Conservation (phyloP, 2,113 vertebrate species). For the Promerops cafer region DNA sequence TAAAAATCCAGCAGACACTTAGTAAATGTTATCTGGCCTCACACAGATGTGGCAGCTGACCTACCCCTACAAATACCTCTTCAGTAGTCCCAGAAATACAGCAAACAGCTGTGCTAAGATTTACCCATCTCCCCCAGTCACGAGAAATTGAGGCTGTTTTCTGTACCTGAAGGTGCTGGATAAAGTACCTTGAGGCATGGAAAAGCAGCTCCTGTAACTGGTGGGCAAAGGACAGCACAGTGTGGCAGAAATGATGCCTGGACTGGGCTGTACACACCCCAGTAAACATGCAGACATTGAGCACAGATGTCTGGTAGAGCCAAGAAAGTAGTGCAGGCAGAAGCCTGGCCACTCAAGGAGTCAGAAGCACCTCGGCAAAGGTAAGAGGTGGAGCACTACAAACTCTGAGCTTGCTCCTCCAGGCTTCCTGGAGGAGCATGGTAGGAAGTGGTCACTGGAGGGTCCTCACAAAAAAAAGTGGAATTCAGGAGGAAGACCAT, state of each 20-base stretch:
- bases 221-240: not conserved
- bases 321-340: not conserved
- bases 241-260: not conserved
- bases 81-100: not conserved
- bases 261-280: fast-evolving
- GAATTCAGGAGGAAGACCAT: not conserved
- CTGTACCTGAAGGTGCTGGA: not conserved
- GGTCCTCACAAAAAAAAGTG: not conserved
- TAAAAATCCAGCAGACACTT: not conserved
- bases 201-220: not conserved
- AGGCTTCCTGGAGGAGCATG: not conserved
- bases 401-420: not conserved
- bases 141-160: not conserved
- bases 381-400: not conserved
- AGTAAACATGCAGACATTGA: not conserved
- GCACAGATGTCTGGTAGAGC: not conserved
- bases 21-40: not conserved
- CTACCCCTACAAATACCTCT: not conserved
- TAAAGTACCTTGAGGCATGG: not conserved
- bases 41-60: not conserved
- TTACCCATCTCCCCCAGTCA: not conserved
- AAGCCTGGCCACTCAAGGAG: not conserved
- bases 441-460: not conserved
- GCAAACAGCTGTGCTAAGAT: not conserved
- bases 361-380: not conserved